phyloP scores from a whole-genome alignment of 2,797 vertebrate genomes.

The Numenius phaeopus region DNA sequence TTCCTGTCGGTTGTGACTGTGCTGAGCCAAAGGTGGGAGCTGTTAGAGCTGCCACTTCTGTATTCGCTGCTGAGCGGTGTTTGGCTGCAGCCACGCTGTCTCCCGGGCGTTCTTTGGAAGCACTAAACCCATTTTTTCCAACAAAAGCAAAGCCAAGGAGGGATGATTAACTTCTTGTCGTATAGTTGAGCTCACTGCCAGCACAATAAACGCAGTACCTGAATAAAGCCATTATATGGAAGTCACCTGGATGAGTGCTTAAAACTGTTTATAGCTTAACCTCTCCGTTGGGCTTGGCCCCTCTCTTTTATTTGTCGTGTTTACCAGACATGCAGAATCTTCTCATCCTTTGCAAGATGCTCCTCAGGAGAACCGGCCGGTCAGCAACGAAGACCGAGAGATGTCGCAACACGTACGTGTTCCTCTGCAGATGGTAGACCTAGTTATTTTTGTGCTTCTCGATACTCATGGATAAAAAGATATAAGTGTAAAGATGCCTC shows the following conservation, averaged over 20 bases:
- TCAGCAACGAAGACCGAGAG: conserved; percentile 60
- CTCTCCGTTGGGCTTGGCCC: neutral
- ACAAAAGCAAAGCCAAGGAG: neutral
- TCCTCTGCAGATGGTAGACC: accelerated
- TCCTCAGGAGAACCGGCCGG: conserved; percentile 62
- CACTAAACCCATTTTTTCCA: neutral
- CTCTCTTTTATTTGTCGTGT: neutral
- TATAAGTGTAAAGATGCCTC: neutral
- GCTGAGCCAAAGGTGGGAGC: neutral
- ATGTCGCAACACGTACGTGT: conserved; percentile 63
- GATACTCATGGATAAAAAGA: neutral
- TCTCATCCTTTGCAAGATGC: conserved; percentile 66
- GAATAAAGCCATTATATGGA: neutral
- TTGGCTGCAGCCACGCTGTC: neutral
- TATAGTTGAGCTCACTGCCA: neutral
- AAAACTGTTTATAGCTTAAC: neutral
- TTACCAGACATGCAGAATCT: conserved; percentile 42
- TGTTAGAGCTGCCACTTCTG: neutral
- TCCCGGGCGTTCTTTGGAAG: neutral
- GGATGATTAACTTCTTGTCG: neutral
- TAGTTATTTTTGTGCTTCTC: neutral
- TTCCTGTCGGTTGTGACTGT: neutral
- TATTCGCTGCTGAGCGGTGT: neutral
- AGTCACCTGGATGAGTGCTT: neutral
- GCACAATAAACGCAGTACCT: neutral